Conservation (phyloP, 2,113 vertebrate species). For the Leptosomus discolor region DNA sequence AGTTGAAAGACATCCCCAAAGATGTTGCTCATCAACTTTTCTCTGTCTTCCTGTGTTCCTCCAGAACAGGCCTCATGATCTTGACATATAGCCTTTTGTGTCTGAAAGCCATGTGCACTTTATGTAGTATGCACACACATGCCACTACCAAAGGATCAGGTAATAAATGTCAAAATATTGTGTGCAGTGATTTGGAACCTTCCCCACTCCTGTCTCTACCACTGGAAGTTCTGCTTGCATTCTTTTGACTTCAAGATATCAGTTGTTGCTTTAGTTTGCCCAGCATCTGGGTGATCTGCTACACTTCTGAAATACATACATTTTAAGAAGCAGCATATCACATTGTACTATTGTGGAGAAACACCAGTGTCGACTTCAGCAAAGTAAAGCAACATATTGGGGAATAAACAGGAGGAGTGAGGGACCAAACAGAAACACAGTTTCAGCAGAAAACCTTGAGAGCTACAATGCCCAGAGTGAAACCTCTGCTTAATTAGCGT, state of each 20-base stretch:
- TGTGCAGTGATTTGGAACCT: not conserved
- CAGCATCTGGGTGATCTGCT: not conserved
- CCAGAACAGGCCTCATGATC: not conserved
- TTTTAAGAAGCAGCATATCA: not conserved
- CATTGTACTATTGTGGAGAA: not conserved
- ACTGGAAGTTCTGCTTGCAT: not conserved
- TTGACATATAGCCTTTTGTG: not conserved
- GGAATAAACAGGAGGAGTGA: no score
- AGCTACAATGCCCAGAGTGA: no score
- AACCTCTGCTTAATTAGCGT: no score
- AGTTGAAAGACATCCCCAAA: not conserved
- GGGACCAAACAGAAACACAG: no score
- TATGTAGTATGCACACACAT: not conserved
- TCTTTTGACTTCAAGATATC: not conserved
- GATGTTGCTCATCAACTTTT: not conserved
- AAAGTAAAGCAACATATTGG: no score
- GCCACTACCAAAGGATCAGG: not conserved
- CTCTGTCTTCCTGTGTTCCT: not conserved
- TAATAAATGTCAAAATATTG: not conserved
- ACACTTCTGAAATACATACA: not conserved
- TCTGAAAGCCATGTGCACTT: not conserved
- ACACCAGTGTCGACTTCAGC: no score
- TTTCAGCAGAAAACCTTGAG: no score
- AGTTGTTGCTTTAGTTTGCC: not conserved
- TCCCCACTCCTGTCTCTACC: not conserved